phyloP scores from a whole-genome alignment of 1,140 invertebrate genomes.

The Ctenoplectra terminalis region DNA sequence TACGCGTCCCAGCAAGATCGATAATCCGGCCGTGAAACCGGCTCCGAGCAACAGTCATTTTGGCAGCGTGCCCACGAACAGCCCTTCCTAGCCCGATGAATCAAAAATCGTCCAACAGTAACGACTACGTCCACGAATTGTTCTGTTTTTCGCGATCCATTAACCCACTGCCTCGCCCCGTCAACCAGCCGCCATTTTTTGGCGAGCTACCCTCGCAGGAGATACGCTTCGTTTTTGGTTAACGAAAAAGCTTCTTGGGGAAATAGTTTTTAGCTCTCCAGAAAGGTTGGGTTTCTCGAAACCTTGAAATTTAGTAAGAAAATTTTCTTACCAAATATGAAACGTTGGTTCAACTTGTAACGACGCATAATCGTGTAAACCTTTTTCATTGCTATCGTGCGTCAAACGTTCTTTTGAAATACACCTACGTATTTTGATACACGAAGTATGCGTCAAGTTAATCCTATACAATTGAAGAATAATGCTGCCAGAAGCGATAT shows the following conservation, averaged over 20 bases:
- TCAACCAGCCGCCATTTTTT: neutral
- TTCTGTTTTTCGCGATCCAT: conserved; percentile 13
- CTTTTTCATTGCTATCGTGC: too few species aligned
- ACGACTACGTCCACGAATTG: neutral
- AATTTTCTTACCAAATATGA: neutral
- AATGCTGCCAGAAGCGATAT: neutral
- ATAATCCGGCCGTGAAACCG: neutral
- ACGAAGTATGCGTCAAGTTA: too few species aligned
- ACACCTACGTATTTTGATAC: too few species aligned
- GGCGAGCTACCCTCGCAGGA: neutral
- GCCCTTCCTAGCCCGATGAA: neutral
- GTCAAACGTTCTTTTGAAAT: too few species aligned
- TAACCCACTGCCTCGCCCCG: conserved; percentile 6
- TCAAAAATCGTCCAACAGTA: conserved; percentile 19
- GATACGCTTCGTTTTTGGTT: neutral
- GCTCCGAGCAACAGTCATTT: conserved; percentile 19
- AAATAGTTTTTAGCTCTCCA: neutral
- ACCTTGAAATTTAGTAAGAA: neutral
- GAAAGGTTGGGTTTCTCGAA: neutral
- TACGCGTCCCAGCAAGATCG: conserved; percentile 13
- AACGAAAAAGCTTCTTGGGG: neutral
- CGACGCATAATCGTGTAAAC: too few species aligned
- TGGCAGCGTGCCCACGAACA: conserved; percentile 9
- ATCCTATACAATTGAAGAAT: neutral
- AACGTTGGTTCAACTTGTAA: too few species aligned